A percentile compares a stretch with the other conserved stretches of the same genome.
These are phyloP conservation scores for Megaceryle maxima DNA, from an alignment of 2,113 vertebrate species.

Conservation along the genomic window DNA sequence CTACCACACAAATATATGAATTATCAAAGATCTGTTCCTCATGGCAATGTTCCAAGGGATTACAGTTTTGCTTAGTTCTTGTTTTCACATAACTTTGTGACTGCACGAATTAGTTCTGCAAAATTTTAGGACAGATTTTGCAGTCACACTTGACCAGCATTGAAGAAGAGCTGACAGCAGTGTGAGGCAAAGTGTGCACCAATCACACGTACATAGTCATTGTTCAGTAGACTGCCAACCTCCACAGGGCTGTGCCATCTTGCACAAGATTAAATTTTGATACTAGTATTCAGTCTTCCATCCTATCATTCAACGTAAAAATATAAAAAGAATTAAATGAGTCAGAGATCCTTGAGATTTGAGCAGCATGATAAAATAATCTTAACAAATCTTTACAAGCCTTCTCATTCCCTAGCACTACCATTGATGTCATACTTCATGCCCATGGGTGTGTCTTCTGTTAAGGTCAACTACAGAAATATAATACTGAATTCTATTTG, in stretches of 20 bases:
- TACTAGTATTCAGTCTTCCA: not conserved
- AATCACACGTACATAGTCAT: not conserved
- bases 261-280: not conserved
- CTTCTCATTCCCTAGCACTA: not conserved
- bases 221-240: not conserved
- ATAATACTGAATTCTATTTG: not conserved
- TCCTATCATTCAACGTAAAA: not conserved
- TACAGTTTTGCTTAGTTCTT: not conserved
- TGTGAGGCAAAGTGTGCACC: fast-evolving
- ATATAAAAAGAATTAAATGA: not conserved
- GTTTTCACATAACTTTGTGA: not conserved
- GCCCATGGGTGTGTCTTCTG: not conserved
- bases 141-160: not conserved
- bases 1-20: not conserved
- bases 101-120: not conserved
- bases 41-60: not conserved
- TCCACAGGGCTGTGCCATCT: not conserved
- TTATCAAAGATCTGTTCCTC: not conserved
- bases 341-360: not conserved
- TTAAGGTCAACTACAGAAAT: not conserved
- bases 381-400: not conserved
- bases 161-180: not conserved
- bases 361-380: not conserved
- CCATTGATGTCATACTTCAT: not conserved
- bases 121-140: not conserved